These are phyloP conservation scores for Sussaba pulchella DNA, from an alignment of 2,888 invertebrate genomes.

Conservation along the genomic window DNA sequence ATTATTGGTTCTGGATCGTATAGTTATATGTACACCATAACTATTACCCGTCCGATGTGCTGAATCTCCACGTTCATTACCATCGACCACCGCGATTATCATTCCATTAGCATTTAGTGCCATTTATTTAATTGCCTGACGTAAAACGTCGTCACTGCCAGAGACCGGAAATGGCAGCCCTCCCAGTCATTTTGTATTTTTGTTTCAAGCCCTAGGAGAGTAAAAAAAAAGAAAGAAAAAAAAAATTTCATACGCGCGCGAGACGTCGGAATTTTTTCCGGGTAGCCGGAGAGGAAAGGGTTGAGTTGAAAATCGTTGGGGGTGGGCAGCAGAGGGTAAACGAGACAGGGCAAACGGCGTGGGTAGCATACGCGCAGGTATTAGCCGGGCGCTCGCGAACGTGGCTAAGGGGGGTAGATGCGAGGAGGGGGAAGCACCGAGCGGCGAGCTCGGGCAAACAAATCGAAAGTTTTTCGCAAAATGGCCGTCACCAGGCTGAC, in stretches of 20 bases:
- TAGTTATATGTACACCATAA: conserved; percentile 34
- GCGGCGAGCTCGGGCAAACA: conserved; percentile 70
- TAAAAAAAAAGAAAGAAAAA: too few relatives aligned
- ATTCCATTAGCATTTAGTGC: conserved; percentile 49
- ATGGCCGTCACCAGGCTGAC: conserved; percentile 84
- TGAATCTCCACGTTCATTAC: conserved; percentile 40
- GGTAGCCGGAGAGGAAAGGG: not conserved
- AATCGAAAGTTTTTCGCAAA: conserved; percentile 84
- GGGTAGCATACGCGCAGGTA: conserved; percentile 80
- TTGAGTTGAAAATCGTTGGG: conserved; percentile 53
- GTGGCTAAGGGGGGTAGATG: conserved; percentile 64
- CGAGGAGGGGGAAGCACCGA: conserved; percentile 43
- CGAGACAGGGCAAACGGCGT: conserved; percentile 64
- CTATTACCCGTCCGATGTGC: conserved; percentile 24
- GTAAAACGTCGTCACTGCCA: conserved; percentile 6
- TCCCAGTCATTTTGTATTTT: conserved; percentile 9
- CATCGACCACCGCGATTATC: conserved; percentile 56
- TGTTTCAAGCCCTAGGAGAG: not conserved
- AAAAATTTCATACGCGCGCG: conserved; percentile 11
- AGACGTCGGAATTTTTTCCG: not conserved
- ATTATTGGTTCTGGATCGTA: conserved; percentile 65
- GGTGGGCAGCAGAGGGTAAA: conserved; percentile 59
- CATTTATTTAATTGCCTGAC: conserved; percentile 41
- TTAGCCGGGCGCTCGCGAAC: conserved; percentile 77
- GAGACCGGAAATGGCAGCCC: not conserved